These are phyloP conservation scores for Drosophila anomalipes DNA, from an alignment of 2,888 invertebrate species.

Conservation along the genomic window DNA sequence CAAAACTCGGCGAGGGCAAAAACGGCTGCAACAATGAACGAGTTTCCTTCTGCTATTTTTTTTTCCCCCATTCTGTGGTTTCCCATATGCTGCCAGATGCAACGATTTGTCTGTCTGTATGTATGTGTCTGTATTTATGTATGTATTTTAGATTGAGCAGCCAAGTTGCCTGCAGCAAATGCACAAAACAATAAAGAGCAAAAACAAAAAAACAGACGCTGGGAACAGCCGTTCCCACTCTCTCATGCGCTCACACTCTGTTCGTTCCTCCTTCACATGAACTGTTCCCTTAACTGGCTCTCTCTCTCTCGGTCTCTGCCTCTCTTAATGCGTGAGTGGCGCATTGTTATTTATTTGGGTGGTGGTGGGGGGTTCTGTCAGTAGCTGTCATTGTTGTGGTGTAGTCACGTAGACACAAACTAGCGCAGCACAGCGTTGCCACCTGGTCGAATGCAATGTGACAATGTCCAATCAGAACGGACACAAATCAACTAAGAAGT, in stretches of 20 bases:
- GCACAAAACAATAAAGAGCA: slow-evolving; percentile 60
- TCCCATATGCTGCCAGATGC: slow-evolving; percentile 71
- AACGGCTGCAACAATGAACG: slow-evolving; percentile 65
- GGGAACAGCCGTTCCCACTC: slow-evolving; percentile 39
- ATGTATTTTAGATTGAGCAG: slow-evolving; percentile 40
- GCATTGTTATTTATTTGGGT: slow-evolving; percentile 54
- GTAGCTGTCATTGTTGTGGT: slow-evolving; percentile 47
- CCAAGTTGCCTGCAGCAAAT: slow-evolving; percentile 60
- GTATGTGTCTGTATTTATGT: slow-evolving; percentile 16
- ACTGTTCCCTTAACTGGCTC: slow-evolving; percentile 33
- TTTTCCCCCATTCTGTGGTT: slow-evolving; percentile 58
- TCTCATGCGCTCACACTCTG: slow-evolving; percentile 25
- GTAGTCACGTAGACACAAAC: slow-evolving; percentile 67
- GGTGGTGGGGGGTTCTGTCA: slow-evolving; percentile 53
- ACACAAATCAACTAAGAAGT: slow-evolving; percentile 19
- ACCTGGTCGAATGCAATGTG: slow-evolving; percentile 35
- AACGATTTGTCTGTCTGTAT: slow-evolving; percentile 28
- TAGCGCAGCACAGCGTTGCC: slow-evolving; percentile 60
- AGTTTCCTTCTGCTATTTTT: slow-evolving; percentile 43
- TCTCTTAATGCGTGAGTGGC: slow-evolving; percentile 40
- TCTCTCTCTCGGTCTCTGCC: slow-evolving; percentile 8
- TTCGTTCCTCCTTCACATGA: background rate
- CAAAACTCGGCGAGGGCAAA: slow-evolving; percentile 57
- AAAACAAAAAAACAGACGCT: slow-evolving; percentile 37
- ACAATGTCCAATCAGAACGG: slow-evolving; percentile 55